phyloP scores from a whole-genome alignment of 2,113 vertebrate genomes.

The Grallaria varia region DNA sequence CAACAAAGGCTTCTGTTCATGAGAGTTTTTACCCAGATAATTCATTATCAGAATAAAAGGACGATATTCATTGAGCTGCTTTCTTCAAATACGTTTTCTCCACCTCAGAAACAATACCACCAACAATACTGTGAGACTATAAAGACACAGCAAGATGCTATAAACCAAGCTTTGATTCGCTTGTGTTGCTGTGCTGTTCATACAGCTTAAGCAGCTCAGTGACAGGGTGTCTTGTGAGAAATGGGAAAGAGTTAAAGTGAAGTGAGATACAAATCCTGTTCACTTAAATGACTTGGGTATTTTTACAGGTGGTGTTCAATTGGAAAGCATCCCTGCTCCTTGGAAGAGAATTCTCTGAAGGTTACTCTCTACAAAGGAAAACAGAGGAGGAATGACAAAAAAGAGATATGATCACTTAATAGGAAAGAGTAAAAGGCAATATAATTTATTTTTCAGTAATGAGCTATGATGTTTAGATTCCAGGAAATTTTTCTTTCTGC shows the following conservation, averaged over 20 bases:
- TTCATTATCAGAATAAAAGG: neutral
- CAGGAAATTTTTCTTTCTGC: neutral
- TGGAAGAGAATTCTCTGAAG: neutral
- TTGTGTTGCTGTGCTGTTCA: neutral
- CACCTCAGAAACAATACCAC: conserved; percentile 28
- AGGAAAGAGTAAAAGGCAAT: neutral
- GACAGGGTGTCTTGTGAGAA: conserved; percentile 11
- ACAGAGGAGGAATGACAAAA: neutral
- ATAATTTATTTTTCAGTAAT: neutral
- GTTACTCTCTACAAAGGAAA: neutral
- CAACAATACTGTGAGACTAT: neutral
- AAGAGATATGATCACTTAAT: neutral
- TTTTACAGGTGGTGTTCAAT: neutral
- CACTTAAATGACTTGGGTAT: neutral
- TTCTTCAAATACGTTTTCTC: conserved; percentile 22
- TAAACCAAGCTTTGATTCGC: conserved; percentile 24
- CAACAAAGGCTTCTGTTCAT: conserved; percentile 1
- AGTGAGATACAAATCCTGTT: conserved; percentile 30
- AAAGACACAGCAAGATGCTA: neutral
- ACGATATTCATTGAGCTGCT: neutral
- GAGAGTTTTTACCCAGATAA: neutral
- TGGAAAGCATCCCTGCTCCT: neutral
- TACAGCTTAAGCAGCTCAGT: neutral
- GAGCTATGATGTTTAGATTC: neutral
- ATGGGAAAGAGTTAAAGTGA: conserved; percentile 5